A percentile compares a stretch with the other conserved stretches of the same genome.
These are phyloP conservation scores for Heliopora coerulea DNA, from an alignment of 92 coral and sea anemone genomes.

Conservation along the genomic window DNA sequence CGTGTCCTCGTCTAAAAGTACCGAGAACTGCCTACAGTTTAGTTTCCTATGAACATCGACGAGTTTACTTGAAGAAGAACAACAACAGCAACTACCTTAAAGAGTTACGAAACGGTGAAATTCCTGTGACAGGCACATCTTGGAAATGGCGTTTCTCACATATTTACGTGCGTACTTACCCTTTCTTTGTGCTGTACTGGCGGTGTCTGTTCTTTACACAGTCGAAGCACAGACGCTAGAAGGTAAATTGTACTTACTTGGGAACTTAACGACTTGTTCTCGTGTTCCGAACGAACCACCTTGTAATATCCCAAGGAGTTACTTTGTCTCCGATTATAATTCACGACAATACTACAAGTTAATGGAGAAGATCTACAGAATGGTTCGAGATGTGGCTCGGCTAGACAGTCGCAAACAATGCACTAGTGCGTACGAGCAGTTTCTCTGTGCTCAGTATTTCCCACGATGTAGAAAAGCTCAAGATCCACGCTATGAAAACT, in stretches of 20 bases:
- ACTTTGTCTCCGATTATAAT: conserved; percentile 24
- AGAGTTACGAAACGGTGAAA: not conserved
- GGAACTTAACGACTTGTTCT: conserved; percentile 3
- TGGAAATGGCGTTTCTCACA: conserved; percentile 40
- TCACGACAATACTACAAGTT: conserved; percentile 36
- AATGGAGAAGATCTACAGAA: conserved; percentile 38
- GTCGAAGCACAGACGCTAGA: not conserved
- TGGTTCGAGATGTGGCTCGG: conserved; percentile 25
- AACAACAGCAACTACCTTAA: too few species aligned
- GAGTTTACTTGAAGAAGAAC: not conserved
- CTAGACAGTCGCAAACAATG: conserved; percentile 32
- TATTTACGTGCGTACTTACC: conserved; percentile 7
- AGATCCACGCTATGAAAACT: conserved; percentile 34
- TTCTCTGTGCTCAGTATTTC: conserved; percentile 28
- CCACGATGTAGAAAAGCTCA: conserved; percentile 26
- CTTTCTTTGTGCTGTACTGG: not conserved
- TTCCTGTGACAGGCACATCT: conserved; percentile 16
- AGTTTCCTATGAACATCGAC: not conserved
- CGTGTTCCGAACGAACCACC: conserved; percentile 42
- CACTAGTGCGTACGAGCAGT: conserved; percentile 21
- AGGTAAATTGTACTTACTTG: conserved; percentile 27
- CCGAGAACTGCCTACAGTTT: not conserved
- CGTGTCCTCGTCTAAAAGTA: not conserved
- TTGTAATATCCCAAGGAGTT: conserved; percentile 13
- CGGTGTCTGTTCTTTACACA: not conserved